Conservation (phyloP, 2,113 vertebrate genomes). For the Lamprologus callipterus region DNA sequence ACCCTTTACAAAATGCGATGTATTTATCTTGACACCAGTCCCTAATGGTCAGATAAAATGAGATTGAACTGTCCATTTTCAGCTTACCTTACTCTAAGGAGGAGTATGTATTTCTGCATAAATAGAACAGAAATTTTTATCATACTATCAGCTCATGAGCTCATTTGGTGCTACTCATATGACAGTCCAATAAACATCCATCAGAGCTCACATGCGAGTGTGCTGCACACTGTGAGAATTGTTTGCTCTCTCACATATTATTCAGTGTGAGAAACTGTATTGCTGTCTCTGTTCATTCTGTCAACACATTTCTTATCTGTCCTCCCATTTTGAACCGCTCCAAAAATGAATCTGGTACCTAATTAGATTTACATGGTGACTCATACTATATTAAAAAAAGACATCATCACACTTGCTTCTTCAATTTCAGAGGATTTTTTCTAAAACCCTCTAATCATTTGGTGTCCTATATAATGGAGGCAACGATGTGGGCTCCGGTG, state of each 20-base stretch:
- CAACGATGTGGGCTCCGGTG: background rate
- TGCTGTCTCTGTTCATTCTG: background rate
- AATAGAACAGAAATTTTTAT: background rate
- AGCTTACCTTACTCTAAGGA: background rate
- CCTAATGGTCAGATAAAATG: background rate
- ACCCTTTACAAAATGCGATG: background rate
- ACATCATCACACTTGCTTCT: background rate
- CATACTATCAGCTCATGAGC: background rate
- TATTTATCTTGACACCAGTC: background rate
- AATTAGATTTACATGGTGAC: background rate
- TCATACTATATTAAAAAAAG: background rate
- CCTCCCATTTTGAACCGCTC: background rate
- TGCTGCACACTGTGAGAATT: background rate
- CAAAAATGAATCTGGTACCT: background rate
- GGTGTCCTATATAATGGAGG: background rate
- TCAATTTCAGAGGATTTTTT: background rate
- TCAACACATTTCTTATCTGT: constrained; percentile 1
- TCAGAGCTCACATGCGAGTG: background rate
- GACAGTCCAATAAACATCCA: background rate
- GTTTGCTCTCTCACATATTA: background rate
- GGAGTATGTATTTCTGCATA: background rate
- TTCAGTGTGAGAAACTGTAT: background rate
- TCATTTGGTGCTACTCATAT: background rate
- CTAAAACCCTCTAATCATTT: constrained; percentile 20
- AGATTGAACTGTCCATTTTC: background rate